Evolutionary conservation across 2,797 vertebrate species (phyloP), one percentile per base, ranked within the genome.

Genomic region (Sylvilagus floridanus): DNA sequence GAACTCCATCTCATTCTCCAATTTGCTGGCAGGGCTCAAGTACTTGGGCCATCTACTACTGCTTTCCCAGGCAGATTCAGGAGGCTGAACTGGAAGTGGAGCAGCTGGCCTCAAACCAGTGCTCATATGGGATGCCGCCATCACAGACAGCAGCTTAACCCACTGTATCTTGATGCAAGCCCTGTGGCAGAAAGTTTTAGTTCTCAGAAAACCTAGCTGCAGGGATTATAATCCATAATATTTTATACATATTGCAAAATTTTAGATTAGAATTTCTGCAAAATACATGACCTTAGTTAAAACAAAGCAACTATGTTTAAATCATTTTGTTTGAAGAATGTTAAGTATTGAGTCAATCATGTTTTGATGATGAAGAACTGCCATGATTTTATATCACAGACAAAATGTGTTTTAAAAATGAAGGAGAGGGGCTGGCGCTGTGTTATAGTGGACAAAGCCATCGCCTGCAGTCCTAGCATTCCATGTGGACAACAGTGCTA

Each of bases 261-360:
- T 87, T 82, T 35, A 72, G 2, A 52, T 84, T 69, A 88, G 57
- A 32, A 88, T 79, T 28, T 65, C 62, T 83, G 19, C 0, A 72
- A 50, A 28, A 84, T 72, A 72, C 13, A 12, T 26, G 68, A 62
- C 47, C 28, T 22, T 35, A 73, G 28, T 63, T 10, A 83, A 93
- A 66, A 87, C 47, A 77, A 2, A 88, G 35, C 7, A 88, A 91
- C 72, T 83, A 37, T 17, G 78, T 72, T 75, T 94, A 54, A 66
- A 78, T 73, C 89, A 75, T 89, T 65, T 84, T 66, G n/a, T 92
- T 84, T 95, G 35, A 24, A 28, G 16, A 32, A 66, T 37, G 19
- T 37, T 13, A 24, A 62, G 62, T 73, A 54, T 71, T 60, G 30
- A 76, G 4, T 91, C 52, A 82, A 47, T 21, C 19, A 3, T n/a